Conservation (phyloP, 2,888 invertebrate genomes). For the Hirudinaria manillensis region DNA sequence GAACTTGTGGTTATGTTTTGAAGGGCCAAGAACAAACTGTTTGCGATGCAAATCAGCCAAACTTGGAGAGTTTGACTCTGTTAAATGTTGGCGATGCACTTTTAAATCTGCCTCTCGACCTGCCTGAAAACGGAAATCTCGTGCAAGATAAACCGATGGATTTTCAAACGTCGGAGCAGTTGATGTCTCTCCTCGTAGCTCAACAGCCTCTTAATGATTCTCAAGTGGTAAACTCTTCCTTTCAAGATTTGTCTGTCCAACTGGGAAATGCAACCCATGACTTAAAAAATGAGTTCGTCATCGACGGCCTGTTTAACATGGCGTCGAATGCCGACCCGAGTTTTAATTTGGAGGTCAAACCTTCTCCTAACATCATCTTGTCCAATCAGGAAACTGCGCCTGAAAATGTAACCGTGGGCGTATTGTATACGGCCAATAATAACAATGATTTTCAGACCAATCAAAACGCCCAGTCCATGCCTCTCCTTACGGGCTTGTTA, state of each 20-base stretch:
- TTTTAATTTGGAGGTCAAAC: not conserved
- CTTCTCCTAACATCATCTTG: no score
- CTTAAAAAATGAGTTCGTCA: not conserved
- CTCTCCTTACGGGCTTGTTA: not conserved
- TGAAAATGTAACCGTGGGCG: not conserved
- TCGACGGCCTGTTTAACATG: not conserved
- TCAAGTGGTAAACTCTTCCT: not conserved
- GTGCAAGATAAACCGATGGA: not conserved
- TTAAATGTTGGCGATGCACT: not conserved
- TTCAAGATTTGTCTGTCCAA: not conserved
- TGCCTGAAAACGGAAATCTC: not conserved
- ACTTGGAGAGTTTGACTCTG: not conserved
- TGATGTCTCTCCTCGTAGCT: not conserved
- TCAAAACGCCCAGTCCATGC: slow-evolving; percentile 1
- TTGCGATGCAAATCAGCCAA: not conserved
- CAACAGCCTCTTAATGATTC: slow-evolving; percentile 3
- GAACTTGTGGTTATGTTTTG: not conserved
- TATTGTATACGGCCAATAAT: slow-evolving; percentile 2
- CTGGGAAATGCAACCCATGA: not conserved
- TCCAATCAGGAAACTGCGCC: no score
- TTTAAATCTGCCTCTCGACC: not conserved
- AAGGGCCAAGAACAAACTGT: not conserved
- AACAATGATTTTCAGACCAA: not conserved
- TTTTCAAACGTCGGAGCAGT: not conserved
- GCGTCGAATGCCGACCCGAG: not conserved